phyloP scores from a whole-genome alignment of 2,888 invertebrate genomes.

The Serrognathus titanus region DNA sequence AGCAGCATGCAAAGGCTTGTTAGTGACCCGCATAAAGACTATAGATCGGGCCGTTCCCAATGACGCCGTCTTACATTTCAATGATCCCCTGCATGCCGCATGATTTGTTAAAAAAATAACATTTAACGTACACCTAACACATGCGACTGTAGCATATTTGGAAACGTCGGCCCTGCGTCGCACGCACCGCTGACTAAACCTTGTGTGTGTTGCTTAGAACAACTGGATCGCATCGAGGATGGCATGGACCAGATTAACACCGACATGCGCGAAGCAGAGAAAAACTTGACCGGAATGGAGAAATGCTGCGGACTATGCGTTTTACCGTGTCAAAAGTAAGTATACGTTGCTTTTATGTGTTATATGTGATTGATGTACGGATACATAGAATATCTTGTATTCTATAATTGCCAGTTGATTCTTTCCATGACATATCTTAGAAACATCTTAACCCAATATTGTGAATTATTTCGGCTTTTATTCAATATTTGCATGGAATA shows the following conservation, averaged over 20 bases:
- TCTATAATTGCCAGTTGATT: too few species aligned
- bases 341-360: constrained; percentile 19
- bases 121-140: constrained; percentile 20
- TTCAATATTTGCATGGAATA: too few species aligned
- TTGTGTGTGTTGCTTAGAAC: constrained; percentile 62
- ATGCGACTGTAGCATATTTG: constrained; percentile 17
- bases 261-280: constrained; percentile 99
- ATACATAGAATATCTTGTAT: too few species aligned
- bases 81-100: constrained; percentile 13
- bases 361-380: too few species aligned
- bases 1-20: constrained; percentile 17
- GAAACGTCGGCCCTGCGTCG: background rate
- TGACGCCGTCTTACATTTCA: background rate
- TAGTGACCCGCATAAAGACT: constrained; percentile 12
- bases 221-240: constrained; percentile 99
- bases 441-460: too few species aligned
- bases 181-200: background rate
- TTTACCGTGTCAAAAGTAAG: constrained; percentile 97
- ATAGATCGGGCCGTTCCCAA: background rate
- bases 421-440: too few species aligned
- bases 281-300: constrained; percentile 99
- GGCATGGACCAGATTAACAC: constrained; percentile 99
- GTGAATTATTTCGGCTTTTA: too few species aligned
- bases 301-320: constrained; percentile 99
- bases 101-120: constrained; percentile 13